These are phyloP conservation scores for Irena cyanogastra DNA, from an alignment of 2,113 vertebrate species.

Conservation along the genomic window DNA sequence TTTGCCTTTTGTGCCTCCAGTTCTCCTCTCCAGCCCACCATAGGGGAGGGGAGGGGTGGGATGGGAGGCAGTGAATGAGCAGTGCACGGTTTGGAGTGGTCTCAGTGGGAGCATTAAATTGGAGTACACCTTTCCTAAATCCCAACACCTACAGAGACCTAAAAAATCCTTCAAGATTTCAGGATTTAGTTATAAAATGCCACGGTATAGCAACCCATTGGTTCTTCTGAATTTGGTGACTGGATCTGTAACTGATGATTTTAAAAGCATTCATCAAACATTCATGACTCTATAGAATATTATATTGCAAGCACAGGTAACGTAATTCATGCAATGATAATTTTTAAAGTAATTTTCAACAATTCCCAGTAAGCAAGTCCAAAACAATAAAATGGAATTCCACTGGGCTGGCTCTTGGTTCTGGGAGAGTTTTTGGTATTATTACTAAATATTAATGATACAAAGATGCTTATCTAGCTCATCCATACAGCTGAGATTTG, in stretches of 20 bases:
- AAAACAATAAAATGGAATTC: background rate
- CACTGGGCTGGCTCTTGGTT: background rate
- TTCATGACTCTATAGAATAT: background rate
- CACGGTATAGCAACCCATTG: background rate
- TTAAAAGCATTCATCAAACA: background rate
- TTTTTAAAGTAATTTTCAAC: background rate
- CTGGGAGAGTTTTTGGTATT: background rate
- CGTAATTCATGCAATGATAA: background rate
- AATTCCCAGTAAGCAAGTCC: background rate
- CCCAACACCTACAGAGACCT: background rate
- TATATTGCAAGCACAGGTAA: background rate
- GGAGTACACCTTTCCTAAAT: background rate
- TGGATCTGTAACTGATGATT: background rate
- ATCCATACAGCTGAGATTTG: background rate
- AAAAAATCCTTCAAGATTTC: background rate
- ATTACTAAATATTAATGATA: background rate
- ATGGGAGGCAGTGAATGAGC: background rate
- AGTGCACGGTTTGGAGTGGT: background rate
- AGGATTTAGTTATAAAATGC: background rate
- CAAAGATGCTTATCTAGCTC: background rate
- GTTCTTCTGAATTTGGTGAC: background rate
- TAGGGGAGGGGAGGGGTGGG: no score
- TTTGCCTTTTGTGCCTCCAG: background rate
- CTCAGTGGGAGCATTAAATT: background rate
- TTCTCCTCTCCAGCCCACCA: background rate